Evolutionary conservation across 2,888 invertebrate species (phyloP).

Genomic region (Drosophila vallismaia): DNA sequence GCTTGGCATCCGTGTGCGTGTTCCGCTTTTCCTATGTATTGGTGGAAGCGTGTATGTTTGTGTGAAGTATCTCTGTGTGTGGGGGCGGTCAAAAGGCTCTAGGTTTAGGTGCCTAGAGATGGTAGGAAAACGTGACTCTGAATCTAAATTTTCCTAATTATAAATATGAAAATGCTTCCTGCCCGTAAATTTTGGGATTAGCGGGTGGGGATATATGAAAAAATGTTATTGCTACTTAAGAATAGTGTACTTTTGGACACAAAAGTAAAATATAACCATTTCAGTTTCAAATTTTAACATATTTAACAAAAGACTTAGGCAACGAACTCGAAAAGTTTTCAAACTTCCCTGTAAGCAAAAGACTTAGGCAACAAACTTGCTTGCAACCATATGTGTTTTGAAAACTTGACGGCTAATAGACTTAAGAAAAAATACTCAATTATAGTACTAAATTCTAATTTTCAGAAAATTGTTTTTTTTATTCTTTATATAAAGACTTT

Average conservation of each 20-base stretch:
- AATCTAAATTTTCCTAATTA: conserved; percentile 14
- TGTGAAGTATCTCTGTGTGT: conserved; percentile 44
- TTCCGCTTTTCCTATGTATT: conserved; percentile 36
- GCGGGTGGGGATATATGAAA: too few relatives aligned
- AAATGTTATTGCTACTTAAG: neutral
- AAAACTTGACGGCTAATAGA: neutral
- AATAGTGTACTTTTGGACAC: neutral
- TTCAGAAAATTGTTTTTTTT: neutral
- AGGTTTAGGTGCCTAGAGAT: conserved; percentile 28
- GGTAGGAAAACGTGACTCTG: conserved; percentile 31
- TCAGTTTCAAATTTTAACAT: neutral
- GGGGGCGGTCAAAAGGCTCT: conserved; percentile 38
- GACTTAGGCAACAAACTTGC: neutral
- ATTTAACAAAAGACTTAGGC: neutral
- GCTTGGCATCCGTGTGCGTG: conserved; percentile 51
- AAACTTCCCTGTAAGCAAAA: neutral
- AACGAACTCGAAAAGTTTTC: neutral
- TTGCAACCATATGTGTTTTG: neutral
- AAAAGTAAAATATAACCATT: neutral
- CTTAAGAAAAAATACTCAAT: too few relatives aligned
- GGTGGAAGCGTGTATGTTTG: conserved; percentile 33
- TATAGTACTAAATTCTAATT: neutral
- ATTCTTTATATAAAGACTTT: neutral
- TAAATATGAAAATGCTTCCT: neutral
- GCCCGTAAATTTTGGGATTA: conserved; percentile 1